Evolutionary conservation across 2,888 invertebrate species (phyloP).

Genomic region (Drosophila hamatofila): DNA sequence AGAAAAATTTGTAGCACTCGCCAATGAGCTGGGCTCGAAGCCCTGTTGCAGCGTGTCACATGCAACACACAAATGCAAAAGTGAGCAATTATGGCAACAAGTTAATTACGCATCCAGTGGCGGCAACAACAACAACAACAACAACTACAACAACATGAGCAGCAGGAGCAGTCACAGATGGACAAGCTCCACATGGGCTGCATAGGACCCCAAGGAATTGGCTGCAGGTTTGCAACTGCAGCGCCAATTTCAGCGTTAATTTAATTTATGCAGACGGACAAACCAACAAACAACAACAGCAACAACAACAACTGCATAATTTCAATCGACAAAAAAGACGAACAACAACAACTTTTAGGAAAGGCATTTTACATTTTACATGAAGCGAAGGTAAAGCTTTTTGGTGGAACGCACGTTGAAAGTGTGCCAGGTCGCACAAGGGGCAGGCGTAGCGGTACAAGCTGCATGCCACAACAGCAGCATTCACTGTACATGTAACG

Average conservation of each 20-base stretch:
- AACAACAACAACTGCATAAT: slow-evolving; percentile 43
- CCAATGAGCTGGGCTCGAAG: slow-evolving; percentile 31
- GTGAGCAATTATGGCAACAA: slow-evolving; percentile 82
- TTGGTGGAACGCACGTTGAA: slow-evolving; percentile 32
- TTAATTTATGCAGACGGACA: slow-evolving; percentile 68
- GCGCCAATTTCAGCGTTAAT: slow-evolving; percentile 50
- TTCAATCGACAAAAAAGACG: slow-evolving; percentile 29
- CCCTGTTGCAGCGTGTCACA: slow-evolving; percentile 58
- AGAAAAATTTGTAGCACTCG: slow-evolving; percentile 45
- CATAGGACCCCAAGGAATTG: slow-evolving; percentile 47
- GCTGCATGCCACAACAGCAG: slow-evolving; percentile 23
- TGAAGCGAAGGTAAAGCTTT: slow-evolving; percentile 21
- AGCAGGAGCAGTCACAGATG: slow-evolving; percentile 27
- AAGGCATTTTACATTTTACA: slow-evolving; percentile 55
- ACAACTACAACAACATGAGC: background rate
- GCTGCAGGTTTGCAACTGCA: slow-evolving; percentile 38
- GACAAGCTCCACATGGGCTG: slow-evolving; percentile 33
- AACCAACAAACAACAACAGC: slow-evolving; percentile 27
- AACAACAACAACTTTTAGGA: slow-evolving; percentile 23
- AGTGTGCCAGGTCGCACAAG: slow-evolving; percentile 48
- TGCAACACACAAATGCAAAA: slow-evolving; percentile 70
- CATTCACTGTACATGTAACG: slow-evolving; percentile 9
- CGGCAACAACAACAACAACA: slow-evolving; percentile 3
- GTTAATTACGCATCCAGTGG: slow-evolving; percentile 69
- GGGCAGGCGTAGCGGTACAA: slow-evolving; percentile 12